Evolutionary conservation across 2,888 invertebrate species (phyloP).

Genomic region (Tipula lateralis): DNA sequence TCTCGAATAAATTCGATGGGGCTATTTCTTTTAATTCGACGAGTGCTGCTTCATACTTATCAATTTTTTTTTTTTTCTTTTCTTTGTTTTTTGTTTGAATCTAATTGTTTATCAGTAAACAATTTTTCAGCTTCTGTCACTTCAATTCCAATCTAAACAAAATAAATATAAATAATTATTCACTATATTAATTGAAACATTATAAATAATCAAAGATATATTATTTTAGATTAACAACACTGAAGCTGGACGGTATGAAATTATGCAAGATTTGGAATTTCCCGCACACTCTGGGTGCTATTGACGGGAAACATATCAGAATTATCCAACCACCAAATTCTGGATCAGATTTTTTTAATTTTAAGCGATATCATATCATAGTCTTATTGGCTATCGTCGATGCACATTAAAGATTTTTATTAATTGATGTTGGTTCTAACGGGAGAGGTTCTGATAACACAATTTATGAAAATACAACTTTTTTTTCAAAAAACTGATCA

Average conservation of each 20-base stretch:
- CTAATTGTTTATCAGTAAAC: not conserved
- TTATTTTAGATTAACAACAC: too few relatives aligned
- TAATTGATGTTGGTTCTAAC: too few relatives aligned
- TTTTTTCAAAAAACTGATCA: not conserved
- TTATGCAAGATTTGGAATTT: too few relatives aligned
- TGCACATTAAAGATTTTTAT: too few relatives aligned
- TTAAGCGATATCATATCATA: too few relatives aligned
- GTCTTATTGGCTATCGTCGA: too few relatives aligned
- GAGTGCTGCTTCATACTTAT: not conserved
- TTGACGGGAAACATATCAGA: slow-evolving; percentile 41
- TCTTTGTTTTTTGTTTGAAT: not conserved
- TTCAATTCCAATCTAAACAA: not conserved
- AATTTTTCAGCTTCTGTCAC: not conserved
- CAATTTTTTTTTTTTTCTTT: not conserved
- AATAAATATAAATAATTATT: not conserved
- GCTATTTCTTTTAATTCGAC: slow-evolving; percentile 34
- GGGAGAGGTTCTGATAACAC: too few relatives aligned
- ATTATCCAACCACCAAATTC: slow-evolving; percentile 38
- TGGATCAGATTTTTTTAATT: slow-evolving; percentile 39
- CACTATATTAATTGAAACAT: not conserved
- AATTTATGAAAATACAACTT: not conserved
- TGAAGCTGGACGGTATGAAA: too few relatives aligned
- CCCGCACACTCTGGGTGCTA: too few relatives aligned
- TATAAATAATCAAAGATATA: too few relatives aligned
- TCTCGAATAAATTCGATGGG: not conserved